Conservation (phyloP, 2,888 invertebrate genomes). For the Trissonchulus latispiculum region DNA sequence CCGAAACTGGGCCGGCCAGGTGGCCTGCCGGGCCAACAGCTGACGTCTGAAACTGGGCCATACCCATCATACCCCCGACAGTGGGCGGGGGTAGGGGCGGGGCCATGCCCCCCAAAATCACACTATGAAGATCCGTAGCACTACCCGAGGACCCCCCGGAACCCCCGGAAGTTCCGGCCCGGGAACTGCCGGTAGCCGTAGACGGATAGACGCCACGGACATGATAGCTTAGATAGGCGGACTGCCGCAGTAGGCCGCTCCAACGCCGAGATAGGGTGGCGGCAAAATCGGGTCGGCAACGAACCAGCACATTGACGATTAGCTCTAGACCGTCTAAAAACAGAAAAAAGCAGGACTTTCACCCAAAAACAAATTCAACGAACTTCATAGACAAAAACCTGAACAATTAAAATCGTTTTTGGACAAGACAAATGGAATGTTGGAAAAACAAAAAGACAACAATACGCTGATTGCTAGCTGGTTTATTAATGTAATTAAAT, state of each 20-base stretch:
- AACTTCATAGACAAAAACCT: too few species aligned
- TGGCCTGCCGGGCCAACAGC: too few species aligned
- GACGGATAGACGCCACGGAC: not conserved
- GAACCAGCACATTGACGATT: not conserved
- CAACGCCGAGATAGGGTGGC: not conserved
- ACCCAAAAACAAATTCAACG: too few species aligned
- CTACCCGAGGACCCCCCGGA: not conserved
- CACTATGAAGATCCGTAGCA: not conserved
- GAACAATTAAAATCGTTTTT: too few species aligned
- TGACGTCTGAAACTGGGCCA: too few species aligned
- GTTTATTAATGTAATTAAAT: too few species aligned
- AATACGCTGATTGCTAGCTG: too few species aligned
- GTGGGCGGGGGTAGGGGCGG: too few species aligned
- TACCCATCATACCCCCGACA: not conserved
- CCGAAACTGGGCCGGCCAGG: not conserved
- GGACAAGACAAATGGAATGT: too few species aligned
- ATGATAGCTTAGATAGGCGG: not conserved
- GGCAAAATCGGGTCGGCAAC: not conserved
- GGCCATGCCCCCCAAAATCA: not conserved
- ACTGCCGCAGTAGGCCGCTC: not conserved
- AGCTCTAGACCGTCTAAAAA: not conserved
- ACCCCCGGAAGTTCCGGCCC: not conserved
- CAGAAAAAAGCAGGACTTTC: too few species aligned
- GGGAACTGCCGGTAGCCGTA: not conserved
- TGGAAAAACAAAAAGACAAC: too few species aligned